Base-by-base conservation (phyloP, 1,140 invertebrate genomes). In the Pseudobourletiella spinata region DNA sequence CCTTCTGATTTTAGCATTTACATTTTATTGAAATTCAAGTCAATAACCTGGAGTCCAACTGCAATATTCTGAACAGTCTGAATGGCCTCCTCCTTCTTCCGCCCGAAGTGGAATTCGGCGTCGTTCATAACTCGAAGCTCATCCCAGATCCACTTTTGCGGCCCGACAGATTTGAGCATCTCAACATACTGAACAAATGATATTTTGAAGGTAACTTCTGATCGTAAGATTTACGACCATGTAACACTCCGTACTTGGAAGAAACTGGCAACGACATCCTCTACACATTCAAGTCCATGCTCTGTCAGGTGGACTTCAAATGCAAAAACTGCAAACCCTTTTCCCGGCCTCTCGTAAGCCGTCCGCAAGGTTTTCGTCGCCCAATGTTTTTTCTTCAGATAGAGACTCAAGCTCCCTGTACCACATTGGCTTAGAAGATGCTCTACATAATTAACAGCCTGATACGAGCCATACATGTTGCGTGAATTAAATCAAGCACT, bases 341-440 rank as follows among this genome's bases (percentile, higher is more conserved):
- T 82, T 1, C 86, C 86, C 0, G 84, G 84, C 48, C 78, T 77
- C 62, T 85, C 82, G 52, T 83, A 83, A 0, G 91, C 92, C 8
- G 86, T 86, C 32, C 85, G 77, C 18, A 98, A 74, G 66, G 83
- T 86, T 75, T 11, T 8, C n/a, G 91, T 95, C 29, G 88, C 91
- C 93, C 93, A 98, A 26, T 93, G 89, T 68, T 81, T 80, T 6
- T 80, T 77, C 73, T 92, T 94, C 3, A 98, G 78, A 30, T 86
- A 85, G 4, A 93, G 90, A 50, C 98, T 77, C 39, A 98, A 78
- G 72, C 93, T 96, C 14, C 94, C 94, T 48, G 88, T 83, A 4
- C 94, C 93, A 79, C 98, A 95, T 75, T 98, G 95, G 0, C 93
- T 95, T 71, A 98, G 80, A 55, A 98, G 79, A 77, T 98, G 89